These are phyloP conservation scores for Ptilonorhynchus violaceus DNA, from an alignment of 2,113 vertebrate genomes.

Conservation along the genomic window DNA sequence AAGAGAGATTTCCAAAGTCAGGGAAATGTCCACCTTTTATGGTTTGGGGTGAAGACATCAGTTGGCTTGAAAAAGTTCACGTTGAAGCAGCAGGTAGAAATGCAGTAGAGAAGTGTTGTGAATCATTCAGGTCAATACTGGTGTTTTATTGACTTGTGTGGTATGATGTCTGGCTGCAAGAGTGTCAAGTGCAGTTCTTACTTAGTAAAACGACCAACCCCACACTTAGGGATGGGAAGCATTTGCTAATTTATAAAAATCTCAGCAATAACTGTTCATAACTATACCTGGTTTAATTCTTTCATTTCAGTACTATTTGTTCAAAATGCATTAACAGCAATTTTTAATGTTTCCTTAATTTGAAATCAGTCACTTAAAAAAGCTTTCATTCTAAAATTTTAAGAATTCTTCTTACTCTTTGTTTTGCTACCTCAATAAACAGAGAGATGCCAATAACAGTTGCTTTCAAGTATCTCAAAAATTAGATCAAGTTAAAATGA, in stretches of 20 bases:
- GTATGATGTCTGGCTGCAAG: not conserved
- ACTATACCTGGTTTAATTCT: not conserved
- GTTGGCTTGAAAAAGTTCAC: not conserved
- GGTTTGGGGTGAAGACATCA: fast-evolving
- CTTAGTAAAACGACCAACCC: not conserved
- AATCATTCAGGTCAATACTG: fast-evolving
- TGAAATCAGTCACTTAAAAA: not conserved
- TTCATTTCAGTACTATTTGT: not conserved
- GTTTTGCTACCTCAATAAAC: not conserved
- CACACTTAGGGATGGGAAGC: not conserved
- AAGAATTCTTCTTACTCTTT: not conserved
- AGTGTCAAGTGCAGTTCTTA: not conserved
- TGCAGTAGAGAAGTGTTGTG: not conserved
- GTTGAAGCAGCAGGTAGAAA: not conserved
- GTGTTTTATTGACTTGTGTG: not conserved
- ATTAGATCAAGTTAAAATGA: not conserved
- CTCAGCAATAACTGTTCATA: not conserved
- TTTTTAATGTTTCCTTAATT: not conserved
- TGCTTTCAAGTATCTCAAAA: not conserved
- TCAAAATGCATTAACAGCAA: not conserved
- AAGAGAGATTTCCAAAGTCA: not conserved
- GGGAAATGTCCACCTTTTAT: not conserved
- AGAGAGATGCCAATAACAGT: not conserved
- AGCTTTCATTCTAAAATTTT: not conserved
- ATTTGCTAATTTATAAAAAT: not conserved